Evolutionary conservation across 2,888 invertebrate species (phyloP), one percentile per base, ranked within the genome.

Genomic region (Acanthosepion pharaonis): DNA sequence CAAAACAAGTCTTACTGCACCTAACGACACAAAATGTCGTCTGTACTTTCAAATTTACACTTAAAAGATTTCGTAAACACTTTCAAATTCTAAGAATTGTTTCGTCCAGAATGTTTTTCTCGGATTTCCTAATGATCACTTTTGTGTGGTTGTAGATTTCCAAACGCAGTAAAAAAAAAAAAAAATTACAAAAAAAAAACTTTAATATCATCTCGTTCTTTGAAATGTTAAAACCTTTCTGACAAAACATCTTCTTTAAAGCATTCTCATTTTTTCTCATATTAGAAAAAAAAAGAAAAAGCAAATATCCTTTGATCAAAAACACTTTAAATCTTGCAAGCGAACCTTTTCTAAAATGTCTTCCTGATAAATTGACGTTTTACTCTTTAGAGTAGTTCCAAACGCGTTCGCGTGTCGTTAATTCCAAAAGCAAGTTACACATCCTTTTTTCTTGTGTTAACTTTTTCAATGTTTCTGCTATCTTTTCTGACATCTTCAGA

Each of bases 61-160:
- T 78, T 78, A 15, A 78, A 78, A 78, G n/a, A 78, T 78, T 78
- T 78, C 78, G 9, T 5, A 78, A 78, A 33, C 11, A n/a, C 11
- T 78, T 78, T 78, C n/a, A 78, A n/a, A 78, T 78, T 78, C 78
- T n/a, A n/a, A 78, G 28, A 78, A 78, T 78, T 78, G n/a, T n/a
- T n/a, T 78, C n/a, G 18, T 15, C n/a, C 33, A 3, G n/a, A 78
- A 11, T 78, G 15, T 33, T 78, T n/a, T n/a, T 15, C n/a, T 15
- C 78, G 11, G 3, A 33, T 78, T n/a, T 78, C 78, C 15, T 78
- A 78, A 78, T 78, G 78, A 78, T 78, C 78, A 33, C 78, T 33
- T 78, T 33, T 78, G 78, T 33, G n/a, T 78, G n/a, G n/a, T 6
- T 18, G 33, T 15, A n/a, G 78, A n/a, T 78, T 78, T 78, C 28